These are phyloP conservation scores for Okapia johnstoni DNA, from an alignment of 2,113 vertebrate species.

Conservation along the genomic window DNA sequence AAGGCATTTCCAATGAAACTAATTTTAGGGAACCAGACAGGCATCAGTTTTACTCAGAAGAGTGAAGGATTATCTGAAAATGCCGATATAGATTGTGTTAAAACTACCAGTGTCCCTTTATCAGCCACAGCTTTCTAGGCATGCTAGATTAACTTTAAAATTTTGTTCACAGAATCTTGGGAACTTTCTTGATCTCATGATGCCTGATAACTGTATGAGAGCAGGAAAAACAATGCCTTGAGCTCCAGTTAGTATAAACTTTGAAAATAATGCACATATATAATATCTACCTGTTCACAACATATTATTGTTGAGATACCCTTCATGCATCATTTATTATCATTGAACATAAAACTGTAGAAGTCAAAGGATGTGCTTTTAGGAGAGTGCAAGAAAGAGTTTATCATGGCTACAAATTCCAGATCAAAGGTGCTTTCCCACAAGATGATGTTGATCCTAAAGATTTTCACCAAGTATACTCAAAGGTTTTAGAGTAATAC, in stretches of 20 bases:
- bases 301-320: neutral
- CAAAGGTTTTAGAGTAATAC: neutral
- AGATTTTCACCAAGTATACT: neutral
- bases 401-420: neutral
- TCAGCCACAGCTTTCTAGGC: neutral
- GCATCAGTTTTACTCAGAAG: conserved; percentile 9
- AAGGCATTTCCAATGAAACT: neutral
- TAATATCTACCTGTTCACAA: neutral
- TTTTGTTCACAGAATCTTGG: neutral
- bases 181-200: neutral
- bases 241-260: neutral
- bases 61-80: conserved; percentile 15
- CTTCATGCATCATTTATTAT: neutral
- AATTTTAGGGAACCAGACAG: conserved; percentile 26
- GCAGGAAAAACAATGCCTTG: neutral
- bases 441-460: neutral
- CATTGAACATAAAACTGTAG: neutral
- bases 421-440: neutral
- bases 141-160: neutral
- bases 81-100: neutral
- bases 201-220: neutral
- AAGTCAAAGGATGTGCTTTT: neutral
- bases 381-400: neutral
- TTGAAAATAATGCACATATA: neutral
- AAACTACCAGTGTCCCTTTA: neutral